These are phyloP conservation scores for Eulacestoma nigropectus DNA, from an alignment of 2,113 vertebrate genomes.

Conservation along the genomic window DNA sequence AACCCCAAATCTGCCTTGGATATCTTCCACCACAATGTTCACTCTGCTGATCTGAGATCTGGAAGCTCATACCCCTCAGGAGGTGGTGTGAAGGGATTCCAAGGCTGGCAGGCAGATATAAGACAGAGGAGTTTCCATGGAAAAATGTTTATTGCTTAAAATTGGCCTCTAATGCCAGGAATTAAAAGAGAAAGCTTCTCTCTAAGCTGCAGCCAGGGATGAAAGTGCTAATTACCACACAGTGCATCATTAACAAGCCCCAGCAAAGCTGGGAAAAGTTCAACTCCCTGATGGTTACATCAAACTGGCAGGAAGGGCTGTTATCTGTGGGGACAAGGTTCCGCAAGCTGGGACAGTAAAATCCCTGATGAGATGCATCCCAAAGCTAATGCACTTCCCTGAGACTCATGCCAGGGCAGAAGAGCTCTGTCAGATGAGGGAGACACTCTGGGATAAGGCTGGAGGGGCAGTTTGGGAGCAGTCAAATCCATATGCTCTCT, in stretches of 20 bases:
- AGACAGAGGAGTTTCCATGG: background rate
- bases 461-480: background rate
- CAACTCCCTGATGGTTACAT: background rate
- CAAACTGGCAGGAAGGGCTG: background rate
- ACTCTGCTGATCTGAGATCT: slow-evolving; percentile 79
- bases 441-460: background rate
- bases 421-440: background rate
- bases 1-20: slow-evolving; percentile 67
- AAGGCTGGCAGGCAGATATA: background rate
- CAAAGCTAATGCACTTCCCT: background rate
- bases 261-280: background rate
- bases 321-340: background rate
- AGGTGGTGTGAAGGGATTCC: slow-evolving; percentile 18
- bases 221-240: background rate
- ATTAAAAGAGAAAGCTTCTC: background rate
- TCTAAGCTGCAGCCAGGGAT: background rate
- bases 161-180: background rate
- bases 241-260: background rate
- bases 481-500: background rate
- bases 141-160: background rate
- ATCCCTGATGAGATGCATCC: background rate
- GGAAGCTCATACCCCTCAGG: slow-evolving; percentile 80
- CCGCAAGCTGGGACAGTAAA: background rate
- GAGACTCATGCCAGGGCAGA: rapidly evolving
- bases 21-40: slow-evolving; percentile 77